Evolutionary conservation across 2,113 vertebrate species (phyloP).

Genomic region (Cyprinodon brontotheroides): DNA sequence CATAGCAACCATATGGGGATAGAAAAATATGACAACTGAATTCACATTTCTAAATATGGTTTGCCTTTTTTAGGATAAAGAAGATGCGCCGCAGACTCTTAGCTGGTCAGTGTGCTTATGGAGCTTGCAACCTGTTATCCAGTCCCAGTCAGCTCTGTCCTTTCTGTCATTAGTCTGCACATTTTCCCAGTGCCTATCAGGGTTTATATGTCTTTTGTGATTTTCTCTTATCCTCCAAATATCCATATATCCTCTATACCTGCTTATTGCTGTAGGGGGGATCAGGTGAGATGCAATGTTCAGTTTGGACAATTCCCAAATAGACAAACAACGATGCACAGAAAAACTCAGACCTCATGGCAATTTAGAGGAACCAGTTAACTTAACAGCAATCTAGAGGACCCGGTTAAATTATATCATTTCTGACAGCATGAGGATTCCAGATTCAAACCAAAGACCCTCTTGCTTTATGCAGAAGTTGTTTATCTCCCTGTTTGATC

Average conservation of each 20-base stretch:
- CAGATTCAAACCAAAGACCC: too few species aligned
- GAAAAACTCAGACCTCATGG: background rate
- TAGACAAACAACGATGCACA: background rate
- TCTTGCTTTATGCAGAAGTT: too few species aligned
- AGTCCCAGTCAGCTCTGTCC: background rate
- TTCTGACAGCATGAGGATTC: too few species aligned
- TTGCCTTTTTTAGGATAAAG: background rate
- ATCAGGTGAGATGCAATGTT: background rate
- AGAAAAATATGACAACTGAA: slow-evolving; percentile 10
- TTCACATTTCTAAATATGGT: background rate
- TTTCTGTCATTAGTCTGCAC: background rate
- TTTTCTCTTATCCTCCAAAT: background rate
- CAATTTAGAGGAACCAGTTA: background rate
- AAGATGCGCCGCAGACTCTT: background rate
- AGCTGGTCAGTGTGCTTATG: background rate
- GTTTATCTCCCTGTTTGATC: too few species aligned
- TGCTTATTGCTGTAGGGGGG: too few species aligned
- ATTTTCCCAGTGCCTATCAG: background rate
- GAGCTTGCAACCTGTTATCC: background rate
- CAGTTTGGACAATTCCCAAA: background rate
- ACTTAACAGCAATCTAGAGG: too few species aligned
- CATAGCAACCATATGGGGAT: background rate
- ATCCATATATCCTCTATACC: too few species aligned
- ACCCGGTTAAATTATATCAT: too few species aligned
- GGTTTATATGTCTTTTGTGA: background rate